Evolutionary conservation across 2,888 invertebrate genomes (phyloP).

Genomic region (Scotopteryx bipunctaria): DNA sequence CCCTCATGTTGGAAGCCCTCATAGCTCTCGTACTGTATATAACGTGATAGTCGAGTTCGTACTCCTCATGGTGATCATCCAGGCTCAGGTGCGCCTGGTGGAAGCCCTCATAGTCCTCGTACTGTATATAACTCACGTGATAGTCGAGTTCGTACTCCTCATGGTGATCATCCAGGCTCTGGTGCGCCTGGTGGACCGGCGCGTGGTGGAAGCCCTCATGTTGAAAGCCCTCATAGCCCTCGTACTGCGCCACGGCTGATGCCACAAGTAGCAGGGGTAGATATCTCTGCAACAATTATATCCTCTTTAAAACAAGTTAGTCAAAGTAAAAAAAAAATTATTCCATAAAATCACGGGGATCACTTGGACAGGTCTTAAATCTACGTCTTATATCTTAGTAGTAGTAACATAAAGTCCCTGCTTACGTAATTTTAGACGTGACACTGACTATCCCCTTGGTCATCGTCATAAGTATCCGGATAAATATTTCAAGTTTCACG

Average conservation of each 20-base stretch:
- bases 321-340: too few relatives aligned
- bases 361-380: too few relatives aligned
- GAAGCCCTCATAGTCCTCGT: too few relatives aligned
- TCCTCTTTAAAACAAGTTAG: not conserved
- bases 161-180: slow-evolving; percentile 58
- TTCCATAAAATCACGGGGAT: too few relatives aligned
- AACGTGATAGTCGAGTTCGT: slow-evolving; percentile 76
- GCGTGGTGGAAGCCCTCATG: slow-evolving; percentile 59
- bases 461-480: too few relatives aligned
- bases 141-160: slow-evolving; percentile 73
- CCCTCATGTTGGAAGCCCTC: slow-evolving; percentile 58
- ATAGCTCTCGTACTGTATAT: too few relatives aligned
- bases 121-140: too few relatives aligned
- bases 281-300: slow-evolving; percentile 48
- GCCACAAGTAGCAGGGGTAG: slow-evolving; percentile 51
- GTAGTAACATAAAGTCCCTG: too few relatives aligned
- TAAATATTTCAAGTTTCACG: too few relatives aligned
- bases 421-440: too few relatives aligned
- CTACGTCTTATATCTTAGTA: too few relatives aligned
- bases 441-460: too few relatives aligned
- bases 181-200: slow-evolving; percentile 50
- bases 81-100: slow-evolving; percentile 52
- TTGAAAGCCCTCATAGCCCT: slow-evolving; percentile 59
- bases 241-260: slow-evolving; percentile 61
- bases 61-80: slow-evolving; percentile 63